Evolutionary conservation across 1,140 invertebrate genomes (phyloP), one percentile per base, ranked within the genome.

Genomic region (Aphelenchoides besseyi): DNA sequence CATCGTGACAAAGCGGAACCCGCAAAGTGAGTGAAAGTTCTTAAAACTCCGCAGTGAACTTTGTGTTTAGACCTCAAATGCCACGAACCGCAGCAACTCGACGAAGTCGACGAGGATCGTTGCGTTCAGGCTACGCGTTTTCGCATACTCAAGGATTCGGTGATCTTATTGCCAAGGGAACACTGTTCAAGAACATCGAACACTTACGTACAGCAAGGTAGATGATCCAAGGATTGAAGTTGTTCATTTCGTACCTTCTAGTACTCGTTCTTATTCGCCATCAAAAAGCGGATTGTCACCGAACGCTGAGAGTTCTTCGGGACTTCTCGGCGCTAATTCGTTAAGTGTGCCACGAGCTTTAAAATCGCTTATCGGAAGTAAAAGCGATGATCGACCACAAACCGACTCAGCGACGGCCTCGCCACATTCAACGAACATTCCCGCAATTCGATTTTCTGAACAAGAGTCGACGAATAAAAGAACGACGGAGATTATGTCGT

Each of bases 61-160:
- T 57, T 74, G 70, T 41, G 71, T 80, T 74, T 68, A 76, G 55
- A 86, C 90, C 72, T 90, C 90, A 0, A 87, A 89, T 55, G 89
- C 90, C 69, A 90, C 89, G 92, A 71, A 92, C 92, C 61, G 91
- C 92, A 1, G 93, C 92, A 9, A 90, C 93, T 0, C 88, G 92
- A 70, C 89, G 92, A 75, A 87, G 85, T 73, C 91, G 90, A 57
- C 88, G 93, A 29, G 90, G 93, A 63, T 96, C 93, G 2, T 89
- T 97, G 52, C 90, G 95, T 16, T 97, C 94, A 0, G 95, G 95
- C 37, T 99, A 99, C 86, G 96, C 96, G 0, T 99, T 98, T 87
- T 93, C 96, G 33, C 96, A 98, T 87, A 89, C 90, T 80, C 92
- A 96, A 88, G 95, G 96, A 78, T 98, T 98, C 87, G 96, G 95